Percentiles rank a stretch among this genome's conserved stretches.
Evolutionary conservation across 2,888 invertebrate species (phyloP).

Genomic region (Cheilosia variabilis): DNA sequence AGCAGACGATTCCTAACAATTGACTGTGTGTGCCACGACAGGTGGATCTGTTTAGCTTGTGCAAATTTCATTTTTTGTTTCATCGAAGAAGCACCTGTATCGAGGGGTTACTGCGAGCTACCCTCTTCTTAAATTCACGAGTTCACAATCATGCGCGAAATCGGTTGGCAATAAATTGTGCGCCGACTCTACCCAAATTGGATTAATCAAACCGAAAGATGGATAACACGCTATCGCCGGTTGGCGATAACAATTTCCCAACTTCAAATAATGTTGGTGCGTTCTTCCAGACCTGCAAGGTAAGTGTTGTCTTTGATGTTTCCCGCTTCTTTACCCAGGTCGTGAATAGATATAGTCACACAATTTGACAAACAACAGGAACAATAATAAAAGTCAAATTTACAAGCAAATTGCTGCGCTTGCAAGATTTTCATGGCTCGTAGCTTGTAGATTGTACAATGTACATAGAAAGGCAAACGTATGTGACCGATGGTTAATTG

Average conservation of each 20-base stretch:
- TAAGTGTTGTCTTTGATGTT: constrained; percentile 77
- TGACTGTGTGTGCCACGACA: constrained; percentile 55
- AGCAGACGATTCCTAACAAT: constrained; percentile 50
- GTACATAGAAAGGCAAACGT: constrained; percentile 16
- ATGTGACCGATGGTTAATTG: constrained; percentile 37
- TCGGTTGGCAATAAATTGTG: constrained; percentile 46
- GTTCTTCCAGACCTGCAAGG: constrained; percentile 84
- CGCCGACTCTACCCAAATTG: constrained; percentile 30
- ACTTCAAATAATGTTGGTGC: constrained; percentile 82
- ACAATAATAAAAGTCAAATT: neutral
- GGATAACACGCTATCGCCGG: constrained; percentile 53
- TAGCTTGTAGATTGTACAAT: neutral
- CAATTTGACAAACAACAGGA: neutral
- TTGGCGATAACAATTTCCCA: constrained; percentile 75
- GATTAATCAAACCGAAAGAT: constrained; percentile 34
- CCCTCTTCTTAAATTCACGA: constrained; percentile 17
- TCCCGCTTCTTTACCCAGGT: neutral
- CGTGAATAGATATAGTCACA: neutral
- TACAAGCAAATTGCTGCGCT: constrained; percentile 12
- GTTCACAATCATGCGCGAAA: constrained; percentile 59
- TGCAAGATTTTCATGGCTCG: constrained; percentile 32
- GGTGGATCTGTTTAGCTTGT: constrained; percentile 44
- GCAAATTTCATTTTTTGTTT: constrained; percentile 21
- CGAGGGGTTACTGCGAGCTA: constrained; percentile 27
- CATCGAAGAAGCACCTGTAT: constrained; percentile 46